Conservation (phyloP, 2,888 invertebrate genomes). For the Electrophaes corylata region DNA sequence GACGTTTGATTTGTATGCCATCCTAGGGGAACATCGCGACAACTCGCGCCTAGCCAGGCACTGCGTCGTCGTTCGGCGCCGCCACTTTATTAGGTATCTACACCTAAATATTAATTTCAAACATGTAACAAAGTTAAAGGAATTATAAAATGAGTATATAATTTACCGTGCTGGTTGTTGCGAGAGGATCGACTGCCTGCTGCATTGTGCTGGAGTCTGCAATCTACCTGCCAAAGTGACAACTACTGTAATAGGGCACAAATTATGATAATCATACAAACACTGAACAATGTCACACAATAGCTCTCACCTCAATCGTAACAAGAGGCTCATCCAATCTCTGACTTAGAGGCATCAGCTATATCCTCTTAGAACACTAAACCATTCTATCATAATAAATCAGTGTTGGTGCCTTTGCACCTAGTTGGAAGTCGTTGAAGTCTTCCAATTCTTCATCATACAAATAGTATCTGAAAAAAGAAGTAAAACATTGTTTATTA, state of each 20-base stretch:
- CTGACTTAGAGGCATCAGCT: conserved; percentile 85
- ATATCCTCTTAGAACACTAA: conserved; percentile 77
- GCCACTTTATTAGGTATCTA: too few relatives aligned
- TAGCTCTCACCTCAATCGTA: conserved; percentile 81
- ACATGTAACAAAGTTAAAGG: too few relatives aligned
- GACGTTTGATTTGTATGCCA: too few relatives aligned
- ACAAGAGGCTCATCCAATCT: conserved; percentile 83
- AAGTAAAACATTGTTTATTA: not conserved
- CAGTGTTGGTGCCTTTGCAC: conserved; percentile 75
- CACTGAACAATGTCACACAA: conserved; percentile 36
- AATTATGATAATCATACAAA: conserved; percentile 17
- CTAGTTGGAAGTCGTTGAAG: conserved; percentile 66
- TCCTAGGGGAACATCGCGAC: too few relatives aligned
- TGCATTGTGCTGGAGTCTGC: conserved; percentile 85
- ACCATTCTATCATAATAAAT: conserved; percentile 81
- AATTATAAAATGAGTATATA: not conserved
- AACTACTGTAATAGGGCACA: conserved; percentile 60
- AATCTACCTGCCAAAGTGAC: conserved; percentile 82
- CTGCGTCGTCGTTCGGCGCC: too few relatives aligned
- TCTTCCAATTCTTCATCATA: conserved; percentile 67
- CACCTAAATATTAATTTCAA: too few relatives aligned
- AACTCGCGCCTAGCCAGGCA: too few relatives aligned
- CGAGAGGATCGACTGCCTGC: conserved; percentile 83
- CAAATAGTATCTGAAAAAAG: conserved; percentile 70
- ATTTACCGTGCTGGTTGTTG: conserved; percentile 81